Evolutionary conservation across 2,888 invertebrate species (phyloP), one percentile per base, ranked within the genome.

Genomic region (Arge pagana): DNA sequence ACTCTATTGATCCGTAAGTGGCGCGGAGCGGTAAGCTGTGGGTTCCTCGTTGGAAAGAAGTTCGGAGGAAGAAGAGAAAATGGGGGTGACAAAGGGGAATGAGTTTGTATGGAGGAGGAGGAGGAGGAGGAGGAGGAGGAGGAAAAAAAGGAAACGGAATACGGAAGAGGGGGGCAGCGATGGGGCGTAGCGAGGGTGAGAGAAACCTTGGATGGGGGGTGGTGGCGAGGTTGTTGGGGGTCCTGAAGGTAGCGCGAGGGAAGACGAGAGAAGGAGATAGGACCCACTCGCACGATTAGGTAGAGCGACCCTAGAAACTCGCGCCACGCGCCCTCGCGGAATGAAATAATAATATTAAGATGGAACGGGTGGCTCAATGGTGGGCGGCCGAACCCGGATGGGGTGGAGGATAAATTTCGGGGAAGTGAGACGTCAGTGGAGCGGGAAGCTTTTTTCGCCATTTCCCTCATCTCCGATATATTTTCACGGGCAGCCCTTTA

Each of bases 291-390:
- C 59, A 59, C 65, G 65, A 65, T 65, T 65, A 65, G 65, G 43
- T 51, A 51, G 35, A 36, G 50, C 35, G 58, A 53, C 57, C 61
- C 57, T 65, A 64, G 64, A 70, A 69, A 65, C 60, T 59, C 33
- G 35, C 26, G 35, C 35, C 50, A 35, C 43, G 50, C 48, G 48
- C 39, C 60, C 65, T 64, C 66, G 64, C 65, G 68, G 66, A 74
- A 74, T 74, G 73, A 71, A 74, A 72, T 74, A 74, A 74, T 74
- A 74, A 74, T 72, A 74, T 74, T 73, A 74, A 73, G 72, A 72
- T 71, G 72, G 70, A 73, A 70, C 66, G 68, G 55, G 49, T 56
- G 56, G 41, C 45, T 31, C 21, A 31, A 35, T 33, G 33, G 23
- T 33, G 33, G 40, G 8, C 21, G 62, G 53, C 6, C 15, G n/a